Conservation (phyloP, 1,140 invertebrate genomes). For the Pinna nobilis region DNA sequence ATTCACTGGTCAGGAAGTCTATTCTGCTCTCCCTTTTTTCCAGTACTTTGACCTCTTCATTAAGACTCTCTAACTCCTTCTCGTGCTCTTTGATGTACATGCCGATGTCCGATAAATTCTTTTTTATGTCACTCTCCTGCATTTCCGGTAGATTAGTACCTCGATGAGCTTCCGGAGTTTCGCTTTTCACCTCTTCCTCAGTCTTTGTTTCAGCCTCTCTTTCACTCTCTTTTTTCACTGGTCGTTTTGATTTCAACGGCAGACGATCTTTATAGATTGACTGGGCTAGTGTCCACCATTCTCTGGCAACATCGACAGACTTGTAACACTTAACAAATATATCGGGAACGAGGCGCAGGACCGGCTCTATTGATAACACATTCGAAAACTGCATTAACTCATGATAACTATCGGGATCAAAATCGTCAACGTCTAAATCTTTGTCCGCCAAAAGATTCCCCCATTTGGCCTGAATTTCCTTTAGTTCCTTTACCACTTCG, state of each 20-base stretch:
- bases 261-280: constrained; percentile 32
- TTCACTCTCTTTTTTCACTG: background rate
- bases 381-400: constrained; percentile 38
- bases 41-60: constrained; percentile 26
- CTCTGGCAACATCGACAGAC: constrained; percentile 31
- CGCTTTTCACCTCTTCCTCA: background rate
- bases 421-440: constrained; percentile 30
- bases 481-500: constrained; percentile 19
- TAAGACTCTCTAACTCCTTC: constrained; percentile 18
- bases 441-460: constrained; percentile 21
- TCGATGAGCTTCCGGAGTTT: background rate
- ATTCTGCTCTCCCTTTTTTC: constrained; percentile 25
- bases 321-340: constrained; percentile 43
- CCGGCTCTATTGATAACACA: constrained; percentile 34
- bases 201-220: background rate
- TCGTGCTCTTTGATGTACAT: constrained; percentile 25
- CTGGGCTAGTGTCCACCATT: constrained; percentile 28
- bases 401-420: constrained; percentile 42
- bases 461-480: constrained; percentile 24
- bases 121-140: constrained; percentile 23
- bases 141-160: background rate
- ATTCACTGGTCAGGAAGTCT: constrained; percentile 28
- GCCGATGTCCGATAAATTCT: constrained; percentile 19
- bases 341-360: constrained; percentile 40
- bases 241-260: constrained; percentile 21